Base-by-base conservation (phyloP, 2,888 invertebrate genomes). In the Helleia helle region DNA sequence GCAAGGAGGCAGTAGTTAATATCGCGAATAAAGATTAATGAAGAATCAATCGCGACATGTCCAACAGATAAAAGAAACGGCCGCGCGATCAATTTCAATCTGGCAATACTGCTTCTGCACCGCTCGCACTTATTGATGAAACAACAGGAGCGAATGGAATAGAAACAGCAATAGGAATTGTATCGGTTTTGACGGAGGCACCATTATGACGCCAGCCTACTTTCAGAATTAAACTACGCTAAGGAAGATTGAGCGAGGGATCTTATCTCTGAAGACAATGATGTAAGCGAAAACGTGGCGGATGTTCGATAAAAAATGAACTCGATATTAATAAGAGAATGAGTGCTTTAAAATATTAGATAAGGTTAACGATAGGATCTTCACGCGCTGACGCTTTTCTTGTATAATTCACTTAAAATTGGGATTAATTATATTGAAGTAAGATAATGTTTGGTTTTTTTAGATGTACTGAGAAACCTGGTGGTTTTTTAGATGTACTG, bases 81-180 rank as follows among this genome's bases (percentile, higher is more conserved):
- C 74, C 71, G 59, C 56, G 65, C 80, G 74, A 84, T 84, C 83
- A 83, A 84, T 84, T 81, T 81, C 81, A 83, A 84, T 84, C 81
- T 80, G 70, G n/a, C n/a, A n/a, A n/a, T 70, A 69, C 47, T 49
- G 38, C 31, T 42, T 8, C 40, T 48, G 11, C 72, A 71, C 46
- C 57, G 47, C 47, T 69, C 52, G n/a, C 39, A 41, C 65, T 24
- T 27, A 17, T 4, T 4, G 2, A 5, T 6, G 37, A 41, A 3
- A n/a, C 0, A 11, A 3, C 43, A 22, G 14, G 53, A 18, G 26
- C 43, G 58, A 76, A 55, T 55, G 54, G 48, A 74, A 75, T 14
- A 31, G 51, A 22, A 40, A 50, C 43, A 54, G 31, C 55, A 62
- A 63, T 65, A 63, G 61, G 56, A 58, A 49, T 55, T 66, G 58